These are phyloP conservation scores for Tenthredo amoena DNA, from an alignment of 2,888 invertebrate species.

Conservation along the genomic window DNA sequence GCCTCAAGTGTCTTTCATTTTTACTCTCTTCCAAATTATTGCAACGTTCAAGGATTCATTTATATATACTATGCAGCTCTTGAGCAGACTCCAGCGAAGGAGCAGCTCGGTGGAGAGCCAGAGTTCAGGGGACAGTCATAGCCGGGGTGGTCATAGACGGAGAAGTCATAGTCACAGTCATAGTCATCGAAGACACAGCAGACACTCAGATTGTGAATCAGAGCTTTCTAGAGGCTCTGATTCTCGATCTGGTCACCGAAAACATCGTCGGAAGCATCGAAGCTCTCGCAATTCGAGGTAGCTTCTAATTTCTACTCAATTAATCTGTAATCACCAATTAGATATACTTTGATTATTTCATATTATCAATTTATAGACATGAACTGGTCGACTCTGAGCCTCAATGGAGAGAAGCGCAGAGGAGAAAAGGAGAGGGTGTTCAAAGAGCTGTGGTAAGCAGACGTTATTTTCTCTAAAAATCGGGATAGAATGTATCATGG, in stretches of 20 bases:
- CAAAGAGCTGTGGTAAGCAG: conserved; percentile 75
- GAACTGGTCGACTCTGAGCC: conserved; percentile 93
- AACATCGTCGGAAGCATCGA: conserved; percentile 86
- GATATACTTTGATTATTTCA: not conserved
- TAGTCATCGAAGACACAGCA: conserved; percentile 87
- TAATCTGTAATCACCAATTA: not conserved
- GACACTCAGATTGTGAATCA: conserved; percentile 94
- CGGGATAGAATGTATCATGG: not conserved
- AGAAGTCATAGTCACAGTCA: conserved; percentile 86
- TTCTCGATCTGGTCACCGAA: conserved; percentile 84
- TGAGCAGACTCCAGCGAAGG: conserved; percentile 78
- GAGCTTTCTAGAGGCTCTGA: conserved; percentile 93
- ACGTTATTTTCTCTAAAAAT: not conserved
- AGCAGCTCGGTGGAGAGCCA: conserved; percentile 94
- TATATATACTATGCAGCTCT: conserved; percentile 64
- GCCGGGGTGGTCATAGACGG: conserved; percentile 85
- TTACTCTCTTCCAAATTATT: conserved; percentile 17
- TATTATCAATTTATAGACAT: conserved; percentile 69
- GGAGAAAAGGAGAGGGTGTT: conserved; percentile 83
- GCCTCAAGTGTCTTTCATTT: not conserved
- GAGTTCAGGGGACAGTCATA: conserved; percentile 89
- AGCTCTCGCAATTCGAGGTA: conserved; percentile 85
- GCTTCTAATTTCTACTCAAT: conserved; percentile 55
- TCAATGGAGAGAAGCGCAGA: conserved; percentile 94
- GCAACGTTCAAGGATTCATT: not conserved